A percentile compares a stretch with the other conserved stretches of the same genome.
Conservation (phyloP, 1,140 invertebrate species). For the Saccostrea cuccullata region DNA sequence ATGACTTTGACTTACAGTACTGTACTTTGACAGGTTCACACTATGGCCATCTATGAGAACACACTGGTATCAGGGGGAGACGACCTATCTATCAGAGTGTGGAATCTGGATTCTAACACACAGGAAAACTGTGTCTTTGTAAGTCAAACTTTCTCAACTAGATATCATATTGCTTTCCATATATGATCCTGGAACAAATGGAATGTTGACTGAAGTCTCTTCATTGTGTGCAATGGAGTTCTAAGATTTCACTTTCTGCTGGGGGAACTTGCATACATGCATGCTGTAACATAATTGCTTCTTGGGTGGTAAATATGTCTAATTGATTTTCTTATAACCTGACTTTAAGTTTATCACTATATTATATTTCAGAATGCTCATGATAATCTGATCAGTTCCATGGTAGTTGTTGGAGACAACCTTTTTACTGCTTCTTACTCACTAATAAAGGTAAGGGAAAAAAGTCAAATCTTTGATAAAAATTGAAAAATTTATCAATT, state of each 20-base stretch:
- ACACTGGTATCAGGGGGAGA: slow-evolving; percentile 70
- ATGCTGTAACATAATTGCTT: too few relatives aligned
- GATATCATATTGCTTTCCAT: not conserved
- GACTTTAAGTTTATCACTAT: too few relatives aligned
- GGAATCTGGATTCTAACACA: slow-evolving; percentile 65
- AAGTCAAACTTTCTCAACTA: slow-evolving; percentile 18
- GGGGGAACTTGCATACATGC: too few relatives aligned
- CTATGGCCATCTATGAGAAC: slow-evolving; percentile 60
- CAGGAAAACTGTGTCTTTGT: slow-evolving; percentile 63
- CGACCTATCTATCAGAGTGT: slow-evolving; percentile 68
- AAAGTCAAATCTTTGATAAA: too few relatives aligned
- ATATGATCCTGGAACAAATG: too few relatives aligned
- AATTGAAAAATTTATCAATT: too few relatives aligned
- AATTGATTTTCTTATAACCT: too few relatives aligned
- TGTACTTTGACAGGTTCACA: not conserved
- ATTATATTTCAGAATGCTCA: slow-evolving; percentile 71
- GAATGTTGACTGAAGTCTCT: too few relatives aligned
- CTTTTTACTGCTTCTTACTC: slow-evolving; percentile 74
- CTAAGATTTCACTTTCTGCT: too few relatives aligned
- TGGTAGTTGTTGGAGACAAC: slow-evolving; percentile 66
- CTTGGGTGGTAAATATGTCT: too few relatives aligned
- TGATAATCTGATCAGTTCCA: slow-evolving; percentile 73
- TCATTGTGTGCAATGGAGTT: too few relatives aligned
- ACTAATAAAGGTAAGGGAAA: slow-evolving; percentile 69
- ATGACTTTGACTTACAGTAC: not conserved